Conservation (phyloP, 2,888 invertebrate species). For the Bugula neritina region DNA sequence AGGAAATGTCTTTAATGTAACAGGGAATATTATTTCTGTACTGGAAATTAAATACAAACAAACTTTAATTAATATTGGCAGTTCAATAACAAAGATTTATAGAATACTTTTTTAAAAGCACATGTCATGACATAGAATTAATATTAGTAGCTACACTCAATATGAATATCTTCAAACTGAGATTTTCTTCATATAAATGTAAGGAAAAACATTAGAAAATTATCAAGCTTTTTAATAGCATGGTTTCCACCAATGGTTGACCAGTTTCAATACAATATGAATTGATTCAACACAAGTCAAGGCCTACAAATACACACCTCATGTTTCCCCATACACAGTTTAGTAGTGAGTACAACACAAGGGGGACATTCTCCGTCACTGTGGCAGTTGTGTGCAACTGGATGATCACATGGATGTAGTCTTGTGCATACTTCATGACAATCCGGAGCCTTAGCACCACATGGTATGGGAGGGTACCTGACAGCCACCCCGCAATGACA, state of each 20-base stretch:
- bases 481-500: constrained; percentile 86
- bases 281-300: background rate
- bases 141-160: too few species aligned
- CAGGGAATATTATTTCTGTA: constrained; percentile 82
- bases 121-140: too few species aligned
- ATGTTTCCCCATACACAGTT: constrained; percentile 74
- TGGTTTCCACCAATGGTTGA: too few species aligned
- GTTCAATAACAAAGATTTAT: too few species aligned
- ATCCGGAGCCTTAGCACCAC: constrained; percentile 78
- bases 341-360: constrained; percentile 77
- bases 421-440: constrained; percentile 74
- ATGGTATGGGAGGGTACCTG: constrained; percentile 82
- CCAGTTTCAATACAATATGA: too few species aligned
- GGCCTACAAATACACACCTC: constrained; percentile 56
- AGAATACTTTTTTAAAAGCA: too few species aligned
- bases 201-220: too few species aligned
- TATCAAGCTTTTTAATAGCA: too few species aligned
- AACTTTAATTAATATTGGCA: too few species aligned
- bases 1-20: constrained; percentile 77
- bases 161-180: too few species aligned
- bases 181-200: too few species aligned
- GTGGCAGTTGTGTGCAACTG: constrained; percentile 78
- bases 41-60: constrained; percentile 53
- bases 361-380: constrained; percentile 68
- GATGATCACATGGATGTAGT: constrained; percentile 72